Base-by-base conservation (phyloP, 2,797 vertebrate species). In the Semaprochilodus insignis region DNA sequence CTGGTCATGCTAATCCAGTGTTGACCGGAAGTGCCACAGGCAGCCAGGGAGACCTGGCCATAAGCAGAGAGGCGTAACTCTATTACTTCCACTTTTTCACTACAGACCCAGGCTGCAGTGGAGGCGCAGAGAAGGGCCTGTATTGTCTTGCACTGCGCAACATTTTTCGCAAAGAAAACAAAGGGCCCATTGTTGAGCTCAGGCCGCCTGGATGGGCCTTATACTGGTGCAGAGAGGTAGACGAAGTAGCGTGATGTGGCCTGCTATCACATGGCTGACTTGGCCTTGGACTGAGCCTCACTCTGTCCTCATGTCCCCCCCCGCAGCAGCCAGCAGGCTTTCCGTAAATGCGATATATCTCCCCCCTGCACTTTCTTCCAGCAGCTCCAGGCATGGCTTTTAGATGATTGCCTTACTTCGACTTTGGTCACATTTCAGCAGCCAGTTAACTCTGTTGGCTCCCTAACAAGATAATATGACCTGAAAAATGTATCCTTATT, bases 151-250 rank as follows among this genome's bases (percentile, higher is more conserved):
- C 77, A 23, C 67, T 65, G 60, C 51, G 34, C 57, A 71, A 74
- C 55, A 63, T 6, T n/a, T 57, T 72, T 59, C 25, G 14, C 40
- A 27, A 36, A 11, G 78, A 23, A 83, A 78, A 85, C 81, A 83
- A 81, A 79, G 75, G 19, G 67, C 34, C 40, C 36, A 75, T 85
- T 87, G 83, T 85, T 48, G 62, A 74, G 80, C 69, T 63, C 21
- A 11, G 59, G 66, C 44, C 7, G 60, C 19, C 59, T 74, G 51
- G 74, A 78, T 66, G 25, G 52, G 70, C 19, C 51, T 4, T 69
- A 0, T 36, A 67, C 77, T 66, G 17, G 48, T 63, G 27, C n/a
- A 73, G 60, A 62, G 74, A 74, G 51, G 52, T 27, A 71, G 76
- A 72, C 17, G 13, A 62, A 44, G 62, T 31, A 62, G 17, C 25